These are phyloP conservation scores for Pantherophis alleghaniensis DNA, from an alignment of 2,797 vertebrate genomes.

Conservation along the genomic window DNA sequence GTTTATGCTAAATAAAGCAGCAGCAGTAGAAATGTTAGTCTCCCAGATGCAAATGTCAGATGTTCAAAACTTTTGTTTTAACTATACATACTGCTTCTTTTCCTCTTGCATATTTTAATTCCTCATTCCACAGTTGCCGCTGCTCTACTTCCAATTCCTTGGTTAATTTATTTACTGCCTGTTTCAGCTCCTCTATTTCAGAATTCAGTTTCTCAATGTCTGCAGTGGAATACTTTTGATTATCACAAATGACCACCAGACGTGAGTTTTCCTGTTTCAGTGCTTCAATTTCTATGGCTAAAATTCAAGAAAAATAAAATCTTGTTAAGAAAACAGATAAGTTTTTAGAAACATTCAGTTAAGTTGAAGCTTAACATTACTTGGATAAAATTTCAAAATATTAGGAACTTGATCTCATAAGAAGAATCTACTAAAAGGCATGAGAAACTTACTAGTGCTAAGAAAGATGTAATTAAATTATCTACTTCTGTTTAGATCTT, in stretches of 20 bases:
- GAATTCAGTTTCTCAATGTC: constrained; percentile 93
- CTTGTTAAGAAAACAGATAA: not conserved
- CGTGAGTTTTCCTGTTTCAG: constrained; percentile 82
- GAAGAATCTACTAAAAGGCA: not conserved
- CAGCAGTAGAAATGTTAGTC: not conserved
- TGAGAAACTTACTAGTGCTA: not conserved
- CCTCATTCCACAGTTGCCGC: constrained; percentile 90
- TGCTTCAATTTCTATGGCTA: constrained; percentile 83
- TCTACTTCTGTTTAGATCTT: not conserved
- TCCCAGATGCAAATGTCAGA: not conserved
- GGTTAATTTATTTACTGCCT: constrained; percentile 81
- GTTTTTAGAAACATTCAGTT: not conserved
- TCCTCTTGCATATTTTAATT: constrained; percentile 84
- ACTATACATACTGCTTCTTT: constrained; percentile 79
- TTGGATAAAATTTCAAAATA: not conserved
- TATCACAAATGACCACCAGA: constrained; percentile 82
- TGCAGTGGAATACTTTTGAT: constrained; percentile 91
- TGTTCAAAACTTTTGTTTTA: not conserved
- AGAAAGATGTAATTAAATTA: not conserved
- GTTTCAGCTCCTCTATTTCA: constrained; percentile 88
- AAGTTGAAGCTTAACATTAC: not conserved
- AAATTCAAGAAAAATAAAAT: constrained; percentile 27
- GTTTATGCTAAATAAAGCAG: not conserved
- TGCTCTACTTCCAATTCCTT: constrained; percentile 85
- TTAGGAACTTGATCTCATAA: not conserved